phyloP scores from a whole-genome alignment of 2,888 invertebrate genomes.

The Eristalinus aeneus region DNA sequence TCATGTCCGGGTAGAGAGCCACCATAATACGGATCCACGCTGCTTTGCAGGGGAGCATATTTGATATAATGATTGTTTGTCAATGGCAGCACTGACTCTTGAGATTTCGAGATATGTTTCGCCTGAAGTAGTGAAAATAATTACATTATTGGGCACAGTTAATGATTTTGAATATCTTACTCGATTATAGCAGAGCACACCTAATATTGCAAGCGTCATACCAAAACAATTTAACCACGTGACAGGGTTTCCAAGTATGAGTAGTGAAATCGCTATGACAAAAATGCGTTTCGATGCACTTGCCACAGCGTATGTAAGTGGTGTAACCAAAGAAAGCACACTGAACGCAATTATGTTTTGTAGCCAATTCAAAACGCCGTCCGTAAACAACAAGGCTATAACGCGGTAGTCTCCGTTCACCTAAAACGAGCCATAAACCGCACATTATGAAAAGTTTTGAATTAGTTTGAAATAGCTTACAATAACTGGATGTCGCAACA shows the following conservation, averaged over 20 bases:
- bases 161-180: conserved; percentile 78
- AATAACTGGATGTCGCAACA: conserved; percentile 84
- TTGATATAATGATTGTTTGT: conserved; percentile 80
- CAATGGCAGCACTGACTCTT: conserved; percentile 83
- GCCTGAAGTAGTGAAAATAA: conserved; percentile 81
- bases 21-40: conserved; percentile 75
- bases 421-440: conserved; percentile 78
- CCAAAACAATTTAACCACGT: conserved; percentile 92
- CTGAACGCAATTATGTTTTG: conserved; percentile 98
- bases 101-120: conserved; percentile 85
- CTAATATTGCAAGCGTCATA: conserved; percentile 93
- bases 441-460: background rate
- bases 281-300: conserved; percentile 96
- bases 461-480: conserved; percentile 80
- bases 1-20: conserved; percentile 73
- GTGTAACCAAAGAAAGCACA: conserved; percentile 94
- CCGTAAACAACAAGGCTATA: conserved; percentile 85
- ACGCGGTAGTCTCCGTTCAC: conserved; percentile 82
- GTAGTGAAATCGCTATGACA: conserved; percentile 93
- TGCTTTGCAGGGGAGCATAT: conserved; percentile 76
- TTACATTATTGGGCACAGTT: background rate
- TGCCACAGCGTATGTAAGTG: conserved; percentile 96
- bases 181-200: conserved; percentile 95
- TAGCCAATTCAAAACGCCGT: conserved; percentile 95
- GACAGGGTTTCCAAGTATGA: conserved; percentile 95